phyloP scores from a whole-genome alignment of 1,140 invertebrate genomes.

The Pachyrhynchus sulphureomaculatus region DNA sequence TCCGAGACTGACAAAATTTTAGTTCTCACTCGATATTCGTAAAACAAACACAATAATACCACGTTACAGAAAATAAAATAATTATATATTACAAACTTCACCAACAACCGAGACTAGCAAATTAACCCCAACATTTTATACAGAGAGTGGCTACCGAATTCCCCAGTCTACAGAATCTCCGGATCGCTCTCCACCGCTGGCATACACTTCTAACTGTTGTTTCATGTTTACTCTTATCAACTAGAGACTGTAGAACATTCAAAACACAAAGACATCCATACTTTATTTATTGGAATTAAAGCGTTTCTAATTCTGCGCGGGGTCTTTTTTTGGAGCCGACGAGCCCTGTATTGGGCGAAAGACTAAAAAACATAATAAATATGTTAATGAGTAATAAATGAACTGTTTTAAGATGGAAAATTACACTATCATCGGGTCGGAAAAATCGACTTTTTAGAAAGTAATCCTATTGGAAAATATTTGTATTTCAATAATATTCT shows the following conservation, averaged over 20 bases:
- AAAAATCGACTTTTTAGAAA: no score
- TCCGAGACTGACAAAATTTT: constrained; percentile 21
- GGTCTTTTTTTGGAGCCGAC: constrained; percentile 84
- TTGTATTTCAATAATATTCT: no score
- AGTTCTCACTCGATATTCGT: no score
- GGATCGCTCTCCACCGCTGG: constrained; percentile 87
- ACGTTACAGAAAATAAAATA: no score
- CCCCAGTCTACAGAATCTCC: constrained; percentile 95
- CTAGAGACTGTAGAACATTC: constrained; percentile 96
- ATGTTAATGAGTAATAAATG: no score
- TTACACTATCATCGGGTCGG: no score
- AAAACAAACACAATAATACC: no score
- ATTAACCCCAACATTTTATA: constrained; percentile 99
- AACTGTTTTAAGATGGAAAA: no score
- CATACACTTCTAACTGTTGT: constrained; percentile 89
- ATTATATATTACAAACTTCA: no score
- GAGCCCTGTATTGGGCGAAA: constrained; percentile 91
- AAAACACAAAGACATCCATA: constrained; percentile 98
- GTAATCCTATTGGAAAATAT: no score
- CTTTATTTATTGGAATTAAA: constrained; percentile 82
- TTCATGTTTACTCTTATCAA: constrained; percentile 99
- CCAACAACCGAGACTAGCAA: constrained; percentile 83
- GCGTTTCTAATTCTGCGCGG: constrained; percentile 76
- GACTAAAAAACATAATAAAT: constrained; percentile 72
- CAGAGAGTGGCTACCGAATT: constrained; percentile 93